Evolutionary conservation across 2,113 vertebrate genomes (phyloP).

Genomic region (Pyrgilauda ruficollis): DNA sequence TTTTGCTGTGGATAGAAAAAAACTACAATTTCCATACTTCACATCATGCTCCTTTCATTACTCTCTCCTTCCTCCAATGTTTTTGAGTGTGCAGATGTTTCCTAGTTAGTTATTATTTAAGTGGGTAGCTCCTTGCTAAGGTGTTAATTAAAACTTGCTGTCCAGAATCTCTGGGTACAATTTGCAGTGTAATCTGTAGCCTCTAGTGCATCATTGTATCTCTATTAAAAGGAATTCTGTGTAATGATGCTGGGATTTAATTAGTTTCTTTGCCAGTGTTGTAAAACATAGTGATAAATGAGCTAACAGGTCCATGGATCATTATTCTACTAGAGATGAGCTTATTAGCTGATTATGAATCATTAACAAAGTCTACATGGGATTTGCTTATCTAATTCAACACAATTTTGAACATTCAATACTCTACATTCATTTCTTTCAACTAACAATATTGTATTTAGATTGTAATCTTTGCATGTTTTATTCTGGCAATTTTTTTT

Average conservation of each 20-base stretch:
- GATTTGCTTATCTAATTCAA: slow-evolving; percentile 84
- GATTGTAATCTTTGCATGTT: slow-evolving; percentile 66
- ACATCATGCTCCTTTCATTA: background rate
- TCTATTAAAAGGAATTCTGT: slow-evolving; percentile 98
- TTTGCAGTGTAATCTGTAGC: slow-evolving; percentile 88
- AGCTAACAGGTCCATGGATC: slow-evolving; percentile 93
- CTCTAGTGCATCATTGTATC: slow-evolving; percentile 97
- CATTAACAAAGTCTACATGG: slow-evolving; percentile 85
- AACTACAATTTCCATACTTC: background rate
- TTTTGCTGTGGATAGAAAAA: background rate
- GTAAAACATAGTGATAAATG: slow-evolving; percentile 99
- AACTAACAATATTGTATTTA: slow-evolving; percentile 58
- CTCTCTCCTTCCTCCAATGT: background rate
- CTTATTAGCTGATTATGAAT: slow-evolving; percentile 96
- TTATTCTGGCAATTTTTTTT: slow-evolving; percentile 1
- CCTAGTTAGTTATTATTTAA: slow-evolving; percentile 75
- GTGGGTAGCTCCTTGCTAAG: slow-evolving; percentile 79
- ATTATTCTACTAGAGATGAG: slow-evolving; percentile 93
- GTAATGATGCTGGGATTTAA: slow-evolving; percentile 99
- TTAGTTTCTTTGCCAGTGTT: slow-evolving; percentile 97
- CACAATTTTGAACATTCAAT: slow-evolving; percentile 80
- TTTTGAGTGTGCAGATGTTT: slow-evolving; percentile 68
- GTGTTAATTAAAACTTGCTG: slow-evolving; percentile 91
- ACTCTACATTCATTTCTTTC: slow-evolving; percentile 73
- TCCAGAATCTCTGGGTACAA: slow-evolving; percentile 88